Conservation (phyloP, 2,113 vertebrate species). For the Edolisoma coerulescens region DNA sequence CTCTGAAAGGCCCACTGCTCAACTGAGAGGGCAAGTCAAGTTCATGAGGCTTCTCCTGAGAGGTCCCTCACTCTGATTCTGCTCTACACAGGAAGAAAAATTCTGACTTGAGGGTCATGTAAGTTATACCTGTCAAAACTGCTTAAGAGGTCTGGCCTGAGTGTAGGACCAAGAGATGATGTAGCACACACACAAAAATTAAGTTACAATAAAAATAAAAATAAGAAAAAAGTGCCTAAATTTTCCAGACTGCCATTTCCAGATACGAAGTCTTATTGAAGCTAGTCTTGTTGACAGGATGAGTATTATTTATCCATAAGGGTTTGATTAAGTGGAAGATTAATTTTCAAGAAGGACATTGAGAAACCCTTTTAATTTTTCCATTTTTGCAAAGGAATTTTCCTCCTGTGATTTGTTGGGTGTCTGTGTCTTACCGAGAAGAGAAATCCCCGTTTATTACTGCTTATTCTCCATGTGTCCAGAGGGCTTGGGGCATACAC, state of each 20-base stretch:
- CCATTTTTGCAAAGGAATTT: not conserved
- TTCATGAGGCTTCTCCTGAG: not conserved
- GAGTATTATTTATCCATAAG: not conserved
- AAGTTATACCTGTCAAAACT: not conserved
- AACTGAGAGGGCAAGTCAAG: not conserved
- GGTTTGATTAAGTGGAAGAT: not conserved
- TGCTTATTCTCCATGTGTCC: not conserved
- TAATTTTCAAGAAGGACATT: not conserved
- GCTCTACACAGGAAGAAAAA: not conserved
- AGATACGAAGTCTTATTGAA: not conserved
- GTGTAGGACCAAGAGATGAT: not conserved
- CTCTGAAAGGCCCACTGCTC: not conserved
- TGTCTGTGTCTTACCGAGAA: not conserved
- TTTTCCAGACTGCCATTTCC: not conserved
- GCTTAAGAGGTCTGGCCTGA: not conserved
- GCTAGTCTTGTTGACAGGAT: not conserved
- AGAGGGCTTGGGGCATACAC: not conserved
- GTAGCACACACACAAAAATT: not conserved
- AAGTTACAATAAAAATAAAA: not conserved
- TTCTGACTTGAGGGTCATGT: not conserved
- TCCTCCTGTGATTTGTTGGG: not conserved
- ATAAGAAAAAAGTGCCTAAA: rapidly evolving
- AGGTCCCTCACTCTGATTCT: not conserved
- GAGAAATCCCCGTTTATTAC: not conserved
- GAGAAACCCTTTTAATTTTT: not conserved